phyloP scores from a whole-genome alignment of 2,113 vertebrate species.

The Eubucco bourcierii region DNA sequence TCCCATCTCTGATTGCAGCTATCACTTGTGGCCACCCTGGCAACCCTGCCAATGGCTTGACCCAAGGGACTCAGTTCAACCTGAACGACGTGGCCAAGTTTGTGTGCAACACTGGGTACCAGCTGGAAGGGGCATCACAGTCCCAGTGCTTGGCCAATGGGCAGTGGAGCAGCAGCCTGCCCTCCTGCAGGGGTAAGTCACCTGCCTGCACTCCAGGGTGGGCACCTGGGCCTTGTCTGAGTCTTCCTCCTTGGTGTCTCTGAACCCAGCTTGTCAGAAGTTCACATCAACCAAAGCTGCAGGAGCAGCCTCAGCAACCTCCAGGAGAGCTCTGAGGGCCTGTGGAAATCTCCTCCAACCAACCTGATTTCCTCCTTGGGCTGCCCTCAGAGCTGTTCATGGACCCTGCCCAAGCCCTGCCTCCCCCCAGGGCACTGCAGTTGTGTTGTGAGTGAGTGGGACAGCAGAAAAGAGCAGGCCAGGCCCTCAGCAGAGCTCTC shows the following conservation, averaged over 20 bases:
- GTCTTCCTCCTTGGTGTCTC: rapidly evolving
- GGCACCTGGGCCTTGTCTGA: rapidly evolving
- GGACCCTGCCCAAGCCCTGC: background rate
- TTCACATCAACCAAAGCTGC: rapidly evolving
- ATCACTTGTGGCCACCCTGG: constrained; percentile 97
- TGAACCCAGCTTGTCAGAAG: background rate
- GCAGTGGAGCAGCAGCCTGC: constrained; percentile 91
- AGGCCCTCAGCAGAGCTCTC: background rate
- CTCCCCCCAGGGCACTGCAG: background rate
- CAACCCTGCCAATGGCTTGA: constrained; percentile 89
- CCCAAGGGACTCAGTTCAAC: constrained; percentile 94
- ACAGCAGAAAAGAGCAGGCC: background rate
- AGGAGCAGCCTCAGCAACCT: rapidly evolving
- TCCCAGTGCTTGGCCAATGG: constrained; percentile 91
- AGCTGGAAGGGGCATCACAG: constrained; percentile 82
- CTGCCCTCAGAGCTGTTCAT: background rate
- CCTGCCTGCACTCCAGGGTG: background rate
- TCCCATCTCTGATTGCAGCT: constrained; percentile 73
- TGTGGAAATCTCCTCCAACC: background rate
- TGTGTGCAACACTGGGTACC: constrained; percentile 88
- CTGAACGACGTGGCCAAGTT: constrained; percentile 92
- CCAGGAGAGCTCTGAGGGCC: background rate
- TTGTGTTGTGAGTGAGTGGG: background rate
- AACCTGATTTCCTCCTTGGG: background rate
- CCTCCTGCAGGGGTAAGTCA: constrained; percentile 90